Percentiles rank a stretch among this genome's conserved stretches.
These are phyloP conservation scores for Apamea sordens DNA, from an alignment of 2,888 invertebrate species.

Conservation along the genomic window DNA sequence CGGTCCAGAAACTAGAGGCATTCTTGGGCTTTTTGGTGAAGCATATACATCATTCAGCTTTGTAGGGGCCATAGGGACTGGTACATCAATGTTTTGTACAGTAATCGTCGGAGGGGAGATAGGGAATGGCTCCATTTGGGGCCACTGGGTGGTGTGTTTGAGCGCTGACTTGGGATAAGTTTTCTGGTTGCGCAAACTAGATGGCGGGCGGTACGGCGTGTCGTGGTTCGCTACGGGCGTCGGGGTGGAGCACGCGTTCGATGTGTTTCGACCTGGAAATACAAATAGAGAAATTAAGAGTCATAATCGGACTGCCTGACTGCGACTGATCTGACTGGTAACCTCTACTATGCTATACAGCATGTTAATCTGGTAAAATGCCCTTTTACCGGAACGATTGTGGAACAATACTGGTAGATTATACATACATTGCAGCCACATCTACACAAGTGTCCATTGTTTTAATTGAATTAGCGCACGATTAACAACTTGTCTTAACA, in stretches of 20 bases:
- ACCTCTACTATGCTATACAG: neutral
- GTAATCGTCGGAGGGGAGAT: constrained; percentile 82
- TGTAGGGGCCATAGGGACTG: constrained; percentile 85
- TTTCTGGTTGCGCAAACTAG: constrained; percentile 86
- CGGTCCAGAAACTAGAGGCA: constrained; percentile 86
- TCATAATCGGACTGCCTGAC: neutral
- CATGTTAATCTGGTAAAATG: neutral
- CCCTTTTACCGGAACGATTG: neutral
- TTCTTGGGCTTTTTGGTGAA: constrained; percentile 83
- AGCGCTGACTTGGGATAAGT: constrained; percentile 87
- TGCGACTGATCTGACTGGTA: neutral
- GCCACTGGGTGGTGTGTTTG: constrained; percentile 81
- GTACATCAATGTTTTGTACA: constrained; percentile 80
- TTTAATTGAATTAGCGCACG: neutral
- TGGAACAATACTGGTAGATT: neutral
- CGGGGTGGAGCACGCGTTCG: constrained; percentile 85
- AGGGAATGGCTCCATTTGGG: constrained; percentile 88
- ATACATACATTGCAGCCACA: neutral
- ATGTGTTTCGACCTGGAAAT: constrained; percentile 87
- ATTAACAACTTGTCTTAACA: neutral
- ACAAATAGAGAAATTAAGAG: constrained; percentile 1
- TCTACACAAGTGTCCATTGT: no score
- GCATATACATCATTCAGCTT: constrained; percentile 88
- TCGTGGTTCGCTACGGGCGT: constrained; percentile 87
- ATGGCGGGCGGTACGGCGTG: constrained; percentile 88